Conservation (phyloP, 1,140 invertebrate genomes). For the Rhyzopertha dominica region DNA sequence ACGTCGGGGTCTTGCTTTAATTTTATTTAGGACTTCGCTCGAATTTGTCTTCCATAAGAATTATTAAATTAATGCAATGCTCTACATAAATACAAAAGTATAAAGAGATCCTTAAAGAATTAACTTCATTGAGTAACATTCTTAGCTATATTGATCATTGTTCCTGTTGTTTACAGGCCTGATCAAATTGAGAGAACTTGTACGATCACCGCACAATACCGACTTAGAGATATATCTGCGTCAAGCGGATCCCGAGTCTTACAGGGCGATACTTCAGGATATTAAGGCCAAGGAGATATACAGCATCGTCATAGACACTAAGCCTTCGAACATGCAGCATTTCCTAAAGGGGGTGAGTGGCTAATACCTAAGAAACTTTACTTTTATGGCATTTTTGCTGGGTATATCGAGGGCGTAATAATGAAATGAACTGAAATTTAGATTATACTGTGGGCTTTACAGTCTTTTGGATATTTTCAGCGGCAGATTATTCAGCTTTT, state of each 20-base stretch:
- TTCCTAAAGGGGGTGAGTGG: conserved; percentile 77
- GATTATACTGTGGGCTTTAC: not conserved
- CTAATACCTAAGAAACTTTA: not conserved
- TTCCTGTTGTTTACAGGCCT: conserved; percentile 66
- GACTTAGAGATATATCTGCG: conserved; percentile 79
- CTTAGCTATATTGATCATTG: too few species aligned
- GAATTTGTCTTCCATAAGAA: too few species aligned
- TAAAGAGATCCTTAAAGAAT: too few species aligned
- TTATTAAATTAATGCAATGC: too few species aligned
- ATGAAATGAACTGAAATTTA: too few species aligned
- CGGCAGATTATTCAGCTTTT: not conserved
- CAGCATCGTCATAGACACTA: conserved; percentile 80
- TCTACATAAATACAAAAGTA: too few species aligned
- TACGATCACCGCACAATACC: conserved; percentile 59
- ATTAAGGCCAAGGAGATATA: conserved; percentile 77
- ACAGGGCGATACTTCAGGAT: conserved; percentile 72
- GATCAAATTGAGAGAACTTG: conserved; percentile 78
- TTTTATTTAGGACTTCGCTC: too few species aligned
- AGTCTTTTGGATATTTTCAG: not conserved
- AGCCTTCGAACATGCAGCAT: conserved; percentile 65
- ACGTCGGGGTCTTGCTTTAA: too few species aligned
- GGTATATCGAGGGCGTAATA: too few species aligned
- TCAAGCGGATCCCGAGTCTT: conserved; percentile 66
- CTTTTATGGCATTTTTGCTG: too few species aligned
- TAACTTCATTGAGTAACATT: too few species aligned